phyloP scores from a whole-genome alignment of 2,113 vertebrate species.

The Mellivora capensis region DNA sequence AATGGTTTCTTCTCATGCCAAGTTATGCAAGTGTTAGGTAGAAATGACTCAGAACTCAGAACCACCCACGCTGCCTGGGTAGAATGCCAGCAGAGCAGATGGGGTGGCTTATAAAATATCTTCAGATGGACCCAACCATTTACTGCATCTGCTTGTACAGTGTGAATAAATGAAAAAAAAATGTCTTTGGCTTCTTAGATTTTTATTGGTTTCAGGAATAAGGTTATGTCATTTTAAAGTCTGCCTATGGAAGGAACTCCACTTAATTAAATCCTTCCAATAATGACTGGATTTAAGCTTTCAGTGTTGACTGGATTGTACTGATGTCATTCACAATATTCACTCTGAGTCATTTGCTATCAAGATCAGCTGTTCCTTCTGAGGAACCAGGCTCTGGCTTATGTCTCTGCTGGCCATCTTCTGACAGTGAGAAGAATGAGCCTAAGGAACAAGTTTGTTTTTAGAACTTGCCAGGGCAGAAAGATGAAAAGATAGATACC shows the following conservation, averaged over 20 bases:
- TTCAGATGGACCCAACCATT: slow-evolving; percentile 75
- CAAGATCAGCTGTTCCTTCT: not conserved
- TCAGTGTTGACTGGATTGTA: slow-evolving; percentile 59
- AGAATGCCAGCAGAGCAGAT: slow-evolving; percentile 77
- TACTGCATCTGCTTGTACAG: slow-evolving; percentile 74
- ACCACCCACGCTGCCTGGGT: slow-evolving; percentile 60
- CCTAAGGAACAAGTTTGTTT: not conserved
- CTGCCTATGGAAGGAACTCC: slow-evolving; percentile 61
- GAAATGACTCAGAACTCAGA: slow-evolving; percentile 62
- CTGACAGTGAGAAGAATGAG: not conserved
- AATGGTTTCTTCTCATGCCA: not conserved
- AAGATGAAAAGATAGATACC: not conserved
- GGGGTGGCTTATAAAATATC: slow-evolving; percentile 77
- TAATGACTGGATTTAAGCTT: slow-evolving; percentile 74
- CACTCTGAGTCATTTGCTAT: not conserved
- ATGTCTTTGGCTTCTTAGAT: slow-evolving; percentile 55
- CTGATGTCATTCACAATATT: slow-evolving; percentile 43
- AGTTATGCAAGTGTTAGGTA: slow-evolving; percentile 63
- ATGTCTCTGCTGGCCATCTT: not conserved
- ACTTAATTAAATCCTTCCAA: slow-evolving; percentile 75
- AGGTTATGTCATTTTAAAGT: slow-evolving; percentile 77
- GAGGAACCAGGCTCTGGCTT: not conserved
- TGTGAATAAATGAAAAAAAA: slow-evolving; percentile 69
- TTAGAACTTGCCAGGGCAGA: not conserved
- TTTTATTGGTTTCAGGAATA: slow-evolving; percentile 78